Conservation (phyloP, 2,797 vertebrate genomes). For the Cossypha dichroa region DNA sequence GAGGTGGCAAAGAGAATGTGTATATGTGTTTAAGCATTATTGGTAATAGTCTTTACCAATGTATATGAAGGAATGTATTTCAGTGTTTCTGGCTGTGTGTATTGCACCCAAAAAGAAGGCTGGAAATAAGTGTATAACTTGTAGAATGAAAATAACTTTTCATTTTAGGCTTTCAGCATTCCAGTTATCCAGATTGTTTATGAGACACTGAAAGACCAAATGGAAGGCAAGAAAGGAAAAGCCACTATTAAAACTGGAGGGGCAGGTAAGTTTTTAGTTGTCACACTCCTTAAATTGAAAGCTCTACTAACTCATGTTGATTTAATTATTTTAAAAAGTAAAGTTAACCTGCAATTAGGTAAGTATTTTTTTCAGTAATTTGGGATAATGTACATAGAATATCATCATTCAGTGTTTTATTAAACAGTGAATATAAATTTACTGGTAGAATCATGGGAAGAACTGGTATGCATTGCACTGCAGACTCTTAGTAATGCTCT, state of each 20-base stretch:
- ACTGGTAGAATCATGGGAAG: neutral
- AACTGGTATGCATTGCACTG: neutral
- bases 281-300: neutral
- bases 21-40: neutral
- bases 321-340: neutral
- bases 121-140: neutral
- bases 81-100: neutral
- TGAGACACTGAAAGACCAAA: conserved; percentile 94
- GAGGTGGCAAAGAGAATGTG: neutral
- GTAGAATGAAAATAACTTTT: neutral
- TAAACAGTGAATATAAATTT: neutral
- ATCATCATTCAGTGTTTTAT: neutral
- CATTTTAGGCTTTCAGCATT: conserved; percentile 92
- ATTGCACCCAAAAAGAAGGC: neutral
- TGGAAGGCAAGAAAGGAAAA: conserved; percentile 94
- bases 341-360: neutral
- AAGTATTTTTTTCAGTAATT: neutral
- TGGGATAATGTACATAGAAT: neutral
- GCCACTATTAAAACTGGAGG: conserved; percentile 90
- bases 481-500: neutral
- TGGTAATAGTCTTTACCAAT: neutral
- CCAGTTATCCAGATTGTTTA: conserved; percentile 98
- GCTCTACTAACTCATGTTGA: neutral
- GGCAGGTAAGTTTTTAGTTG: conserved; percentile 74
- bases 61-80: accelerated